These are phyloP conservation scores for Hipposideros armiger DNA, from an alignment of 2,113 vertebrate species.

Conservation along the genomic window DNA sequence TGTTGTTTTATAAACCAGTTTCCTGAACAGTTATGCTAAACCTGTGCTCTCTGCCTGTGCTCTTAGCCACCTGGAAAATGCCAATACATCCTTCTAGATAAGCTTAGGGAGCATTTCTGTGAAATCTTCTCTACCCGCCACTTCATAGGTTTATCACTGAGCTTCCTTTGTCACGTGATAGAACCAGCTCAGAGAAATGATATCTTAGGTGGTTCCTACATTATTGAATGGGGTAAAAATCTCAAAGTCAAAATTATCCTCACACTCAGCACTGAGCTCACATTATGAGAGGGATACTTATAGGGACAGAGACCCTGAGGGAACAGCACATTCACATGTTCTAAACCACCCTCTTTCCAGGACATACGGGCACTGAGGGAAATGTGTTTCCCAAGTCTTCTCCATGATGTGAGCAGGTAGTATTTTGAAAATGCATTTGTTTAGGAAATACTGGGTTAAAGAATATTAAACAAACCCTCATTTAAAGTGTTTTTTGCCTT, in stretches of 20 bases:
- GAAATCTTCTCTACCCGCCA: not conserved
- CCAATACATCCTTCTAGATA: not conserved
- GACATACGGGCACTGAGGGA: not conserved
- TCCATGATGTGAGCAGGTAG: not conserved
- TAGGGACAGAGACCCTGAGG: not conserved
- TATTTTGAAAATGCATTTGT: not conserved
- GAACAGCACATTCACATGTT: not conserved
- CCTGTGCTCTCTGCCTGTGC: not conserved
- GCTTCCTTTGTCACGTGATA: not conserved
- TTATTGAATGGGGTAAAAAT: not conserved
- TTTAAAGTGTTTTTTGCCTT: not conserved
- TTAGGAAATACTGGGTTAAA: not conserved
- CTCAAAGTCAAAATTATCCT: conserved; percentile 40
- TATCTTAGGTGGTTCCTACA: not conserved
- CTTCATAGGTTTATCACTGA: not conserved
- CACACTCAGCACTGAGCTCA: not conserved
- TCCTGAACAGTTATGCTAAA: not conserved
- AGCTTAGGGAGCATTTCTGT: not conserved
- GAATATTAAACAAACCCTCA: not conserved
- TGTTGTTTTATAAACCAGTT: not conserved
- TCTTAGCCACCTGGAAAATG: not conserved
- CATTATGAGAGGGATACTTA: not conserved
- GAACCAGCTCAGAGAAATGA: not conserved
- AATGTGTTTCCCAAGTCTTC: not conserved
- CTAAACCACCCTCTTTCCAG: not conserved